Evolutionary conservation across 2,113 vertebrate genomes (phyloP).

Genomic region (Pollachius pollachius): DNA sequence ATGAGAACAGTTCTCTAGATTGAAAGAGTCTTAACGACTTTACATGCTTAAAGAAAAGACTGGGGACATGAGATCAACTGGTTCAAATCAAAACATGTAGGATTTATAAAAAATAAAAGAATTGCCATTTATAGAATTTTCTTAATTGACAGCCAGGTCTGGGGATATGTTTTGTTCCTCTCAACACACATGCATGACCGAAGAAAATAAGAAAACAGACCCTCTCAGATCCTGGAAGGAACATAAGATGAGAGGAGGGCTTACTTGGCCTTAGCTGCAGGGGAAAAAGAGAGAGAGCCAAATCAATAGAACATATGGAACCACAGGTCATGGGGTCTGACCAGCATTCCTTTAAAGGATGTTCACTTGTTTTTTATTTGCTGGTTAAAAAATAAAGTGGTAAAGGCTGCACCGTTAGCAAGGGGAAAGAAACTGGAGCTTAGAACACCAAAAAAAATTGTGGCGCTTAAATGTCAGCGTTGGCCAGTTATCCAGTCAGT

Average conservation of each 20-base stretch:
- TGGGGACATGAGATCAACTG: constrained; percentile 73
- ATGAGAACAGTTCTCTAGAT: constrained; percentile 59
- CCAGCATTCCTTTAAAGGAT: too few species aligned
- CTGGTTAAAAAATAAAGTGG: constrained; percentile 9
- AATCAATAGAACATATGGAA: constrained; percentile 33
- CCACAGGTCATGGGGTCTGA: too few species aligned
- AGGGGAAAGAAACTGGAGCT: constrained; percentile 19
- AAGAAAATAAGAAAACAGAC: constrained; percentile 73
- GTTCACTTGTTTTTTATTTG: neutral
- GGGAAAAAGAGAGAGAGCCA: constrained; percentile 69
- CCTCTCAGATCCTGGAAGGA: constrained; percentile 83
- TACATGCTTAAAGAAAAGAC: constrained; percentile 74
- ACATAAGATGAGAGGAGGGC: constrained; percentile 68
- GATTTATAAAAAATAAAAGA: constrained; percentile 32
- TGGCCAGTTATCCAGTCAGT: constrained; percentile 4
- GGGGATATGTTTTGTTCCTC: constrained; percentile 84
- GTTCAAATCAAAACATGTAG: constrained; percentile 67
- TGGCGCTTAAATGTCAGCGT: constrained; percentile 29
- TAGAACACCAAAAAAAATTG: neutral
- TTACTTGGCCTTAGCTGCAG: constrained; percentile 92
- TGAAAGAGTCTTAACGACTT: constrained; percentile 62
- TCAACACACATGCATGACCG: constrained; percentile 96
- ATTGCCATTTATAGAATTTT: constrained; percentile 48
- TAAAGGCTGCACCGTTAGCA: neutral
- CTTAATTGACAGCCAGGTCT: constrained; percentile 86